Evolutionary conservation across 2,797 vertebrate species (phyloP).

Genomic region (Pseudomugil gertrudae): DNA sequence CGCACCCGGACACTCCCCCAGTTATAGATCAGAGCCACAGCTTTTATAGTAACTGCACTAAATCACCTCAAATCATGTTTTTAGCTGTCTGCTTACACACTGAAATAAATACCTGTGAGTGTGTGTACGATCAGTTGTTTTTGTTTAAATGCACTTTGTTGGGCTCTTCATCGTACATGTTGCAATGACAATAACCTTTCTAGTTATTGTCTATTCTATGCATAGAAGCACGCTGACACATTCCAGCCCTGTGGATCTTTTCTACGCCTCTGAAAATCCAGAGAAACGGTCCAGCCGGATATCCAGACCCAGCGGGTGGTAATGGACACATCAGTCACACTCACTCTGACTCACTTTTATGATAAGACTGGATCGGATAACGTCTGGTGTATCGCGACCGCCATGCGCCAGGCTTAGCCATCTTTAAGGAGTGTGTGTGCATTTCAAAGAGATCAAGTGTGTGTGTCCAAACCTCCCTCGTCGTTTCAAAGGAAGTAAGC

Average conservation of each 20-base stretch:
- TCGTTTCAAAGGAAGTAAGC: conserved; percentile 58
- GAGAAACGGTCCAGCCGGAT: not conserved
- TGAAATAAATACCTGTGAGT: too few relatives aligned
- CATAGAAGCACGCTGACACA: not conserved
- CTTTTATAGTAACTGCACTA: too few relatives aligned
- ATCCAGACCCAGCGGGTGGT: conserved; percentile 1
- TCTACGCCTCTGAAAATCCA: not conserved
- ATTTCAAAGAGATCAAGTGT: conserved; percentile 52
- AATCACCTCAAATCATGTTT: too few relatives aligned
- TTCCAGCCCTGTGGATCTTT: not conserved
- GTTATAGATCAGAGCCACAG: too few relatives aligned
- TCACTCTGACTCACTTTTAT: conserved; percentile 47
- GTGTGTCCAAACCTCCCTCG: conserved; percentile 25
- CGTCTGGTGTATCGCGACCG: conserved; percentile 39
- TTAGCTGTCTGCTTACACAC: too few relatives aligned
- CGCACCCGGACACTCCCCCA: too few relatives aligned
- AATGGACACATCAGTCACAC: conserved; percentile 22
- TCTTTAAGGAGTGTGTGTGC: conserved; percentile 44
- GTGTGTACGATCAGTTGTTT: too few relatives aligned
- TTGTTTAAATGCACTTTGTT: too few relatives aligned
- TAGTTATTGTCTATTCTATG: too few relatives aligned
- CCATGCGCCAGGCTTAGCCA: conserved; percentile 53
- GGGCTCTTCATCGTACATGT: too few relatives aligned
- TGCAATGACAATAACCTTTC: too few relatives aligned
- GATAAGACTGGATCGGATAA: conserved; percentile 63